These are phyloP conservation scores for Metacarcinus magister DNA, from an alignment of 2,888 invertebrate species.

Conservation along the genomic window DNA sequence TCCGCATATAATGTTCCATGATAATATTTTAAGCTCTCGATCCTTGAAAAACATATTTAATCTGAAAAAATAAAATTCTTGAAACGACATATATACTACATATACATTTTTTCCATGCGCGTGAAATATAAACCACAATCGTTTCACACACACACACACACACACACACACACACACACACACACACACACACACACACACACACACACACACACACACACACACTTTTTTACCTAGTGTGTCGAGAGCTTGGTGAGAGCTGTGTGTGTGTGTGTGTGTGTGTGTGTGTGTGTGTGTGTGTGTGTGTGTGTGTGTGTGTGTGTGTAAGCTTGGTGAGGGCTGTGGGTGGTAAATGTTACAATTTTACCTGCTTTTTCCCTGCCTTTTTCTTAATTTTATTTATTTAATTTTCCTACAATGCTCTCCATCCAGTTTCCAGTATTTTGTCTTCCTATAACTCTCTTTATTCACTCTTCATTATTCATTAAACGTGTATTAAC, in stretches of 20 bases:
- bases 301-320: no score
- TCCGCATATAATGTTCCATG: background rate
- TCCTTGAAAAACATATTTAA: background rate
- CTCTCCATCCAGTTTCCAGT: background rate
- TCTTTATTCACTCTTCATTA: background rate
- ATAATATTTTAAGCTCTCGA: background rate
- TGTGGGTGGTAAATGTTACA: no score
- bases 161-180: constrained; percentile 26
- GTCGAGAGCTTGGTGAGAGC: no score
- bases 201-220: background rate
- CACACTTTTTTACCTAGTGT: no score
- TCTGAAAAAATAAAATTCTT: background rate
- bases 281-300: no score
- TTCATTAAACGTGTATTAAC: background rate
- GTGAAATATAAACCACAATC: background rate
- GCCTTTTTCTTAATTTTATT: background rate
- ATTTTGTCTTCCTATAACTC: background rate
- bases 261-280: no score
- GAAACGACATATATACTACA: background rate
- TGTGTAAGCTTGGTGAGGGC: no score
- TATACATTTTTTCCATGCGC: background rate
- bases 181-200: constrained; percentile 26
- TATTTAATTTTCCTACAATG: background rate
- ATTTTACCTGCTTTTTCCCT: no score
- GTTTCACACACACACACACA: background rate